Evolutionary conservation across 2,113 vertebrate species (phyloP).

Genomic region (Zosterops pallidus): DNA sequence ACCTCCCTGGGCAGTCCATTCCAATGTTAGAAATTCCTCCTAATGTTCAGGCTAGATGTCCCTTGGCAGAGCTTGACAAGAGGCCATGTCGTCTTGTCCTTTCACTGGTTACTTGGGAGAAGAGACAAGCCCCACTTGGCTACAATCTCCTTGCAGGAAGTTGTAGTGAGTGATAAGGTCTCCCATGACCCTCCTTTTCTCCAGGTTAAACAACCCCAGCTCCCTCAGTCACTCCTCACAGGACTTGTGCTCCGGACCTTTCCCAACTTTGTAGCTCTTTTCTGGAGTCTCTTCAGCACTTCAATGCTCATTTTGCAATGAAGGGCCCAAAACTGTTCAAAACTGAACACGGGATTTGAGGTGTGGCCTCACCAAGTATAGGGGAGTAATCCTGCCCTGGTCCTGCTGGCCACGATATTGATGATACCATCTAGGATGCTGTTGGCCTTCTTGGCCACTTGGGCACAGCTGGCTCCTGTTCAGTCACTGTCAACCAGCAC

Average conservation of each 20-base stretch:
- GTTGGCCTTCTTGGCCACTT: background rate
- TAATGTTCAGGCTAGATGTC: background rate
- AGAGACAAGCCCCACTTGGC: background rate
- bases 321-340: background rate
- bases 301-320: background rate
- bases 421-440: background rate
- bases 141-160: background rate
- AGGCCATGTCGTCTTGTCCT: background rate
- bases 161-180: rapidly evolving
- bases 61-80: background rate
- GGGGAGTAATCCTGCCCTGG: background rate
- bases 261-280: background rate
- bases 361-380: background rate
- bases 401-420: background rate
- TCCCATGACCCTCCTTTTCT: background rate
- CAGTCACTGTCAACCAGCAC: background rate
- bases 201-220: background rate
- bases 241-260: background rate
- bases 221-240: background rate
- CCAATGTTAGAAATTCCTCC: background rate
- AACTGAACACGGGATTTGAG: background rate
- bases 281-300: background rate
- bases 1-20: background rate
- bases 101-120: background rate
- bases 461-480: background rate